A percentile compares a stretch with the other conserved stretches of the same genome.
Evolutionary conservation across 2,888 invertebrate genomes (phyloP).

Genomic region (Argynnis bischoffii): DNA sequence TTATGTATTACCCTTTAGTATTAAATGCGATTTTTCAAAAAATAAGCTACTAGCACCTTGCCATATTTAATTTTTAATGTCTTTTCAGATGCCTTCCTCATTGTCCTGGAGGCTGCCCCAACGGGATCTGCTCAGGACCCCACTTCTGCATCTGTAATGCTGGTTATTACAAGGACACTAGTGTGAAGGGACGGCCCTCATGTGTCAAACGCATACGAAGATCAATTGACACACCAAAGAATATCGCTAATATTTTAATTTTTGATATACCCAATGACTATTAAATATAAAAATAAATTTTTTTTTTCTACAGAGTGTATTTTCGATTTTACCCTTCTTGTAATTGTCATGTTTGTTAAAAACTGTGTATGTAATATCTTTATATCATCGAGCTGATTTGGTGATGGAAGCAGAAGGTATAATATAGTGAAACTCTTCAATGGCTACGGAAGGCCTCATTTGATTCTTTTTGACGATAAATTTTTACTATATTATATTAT

Average conservation of each 20-base stretch:
- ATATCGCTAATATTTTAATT: conserved; percentile 46
- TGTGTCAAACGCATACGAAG: conserved; percentile 81
- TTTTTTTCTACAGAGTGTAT: neutral
- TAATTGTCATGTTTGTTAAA: too few species aligned
- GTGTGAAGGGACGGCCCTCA: conserved; percentile 83
- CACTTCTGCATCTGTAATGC: conserved; percentile 88
- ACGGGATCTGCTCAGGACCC: conserved; percentile 88
- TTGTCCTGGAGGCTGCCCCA: conserved; percentile 87
- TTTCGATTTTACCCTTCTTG: neutral
- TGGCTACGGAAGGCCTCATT: too few species aligned
- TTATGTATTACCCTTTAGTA: too few species aligned
- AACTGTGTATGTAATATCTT: too few species aligned
- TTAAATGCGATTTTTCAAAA: too few species aligned
- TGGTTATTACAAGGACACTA: conserved; percentile 85
- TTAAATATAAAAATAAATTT: conserved; percentile 1
- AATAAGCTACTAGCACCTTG: neutral
- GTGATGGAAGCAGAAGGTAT: too few species aligned
- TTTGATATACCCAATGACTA: conserved; percentile 50
- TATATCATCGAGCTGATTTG: too few species aligned
- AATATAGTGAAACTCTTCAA: too few species aligned
- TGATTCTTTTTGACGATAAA: too few species aligned
- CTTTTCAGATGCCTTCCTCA: conserved; percentile 78
- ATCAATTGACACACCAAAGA: conserved; percentile 43
- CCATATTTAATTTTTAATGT: neutral
- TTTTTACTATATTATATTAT: too few species aligned